Base-by-base conservation (phyloP, 2,113 vertebrate genomes). In the Paracanthobrama guichenoti region DNA sequence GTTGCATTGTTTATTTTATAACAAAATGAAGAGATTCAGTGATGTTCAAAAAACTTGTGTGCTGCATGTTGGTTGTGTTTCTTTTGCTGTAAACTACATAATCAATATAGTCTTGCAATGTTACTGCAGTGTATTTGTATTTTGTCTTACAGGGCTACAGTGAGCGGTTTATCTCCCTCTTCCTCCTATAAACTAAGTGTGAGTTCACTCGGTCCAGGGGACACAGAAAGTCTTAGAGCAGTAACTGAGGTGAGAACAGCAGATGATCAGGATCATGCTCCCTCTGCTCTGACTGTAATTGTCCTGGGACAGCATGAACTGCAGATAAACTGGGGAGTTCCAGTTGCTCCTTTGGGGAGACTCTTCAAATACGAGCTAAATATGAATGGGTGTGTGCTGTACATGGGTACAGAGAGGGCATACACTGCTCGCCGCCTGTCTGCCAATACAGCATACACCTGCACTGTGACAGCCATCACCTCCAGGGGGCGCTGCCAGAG, bases 311-410 rank as follows among this genome's bases (percentile, higher is more conserved):
- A 89, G 1, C 89, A 90, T 1, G 88, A 93, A 84, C 82, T 93
- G n/a, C 90, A 89, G 24, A 86, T 93, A 28, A 89, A 83, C 46
- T 93, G 91, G 90, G 87, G 86, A 0, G 77, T 86, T 62, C 90
- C 92, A 3, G 86, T 55, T 42, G 84, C 73, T 20, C 87, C 89
- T 11, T 64, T 89, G 35, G 92, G 90, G 0, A 82, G 84, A 6
- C 89, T 91, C 35, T 92, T 91, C 77, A 90, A 89, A 85, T 91
- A 91, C 7, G 89, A 93, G 60, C 90, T 92, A 55, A 80, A 86
- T 87, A 69, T 93, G 75, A 93, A 92, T 14, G 90, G 88, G 2
- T 44, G 67, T 28, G 82, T 90, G 46, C 87, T 87, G 6, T 92
- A 93, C 85, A 66, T 91, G 71, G 90, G 91, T 20, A 89, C 86